Evolutionary conservation across 1,140 invertebrate species (phyloP).

Genomic region (Ectropis grisescens): DNA sequence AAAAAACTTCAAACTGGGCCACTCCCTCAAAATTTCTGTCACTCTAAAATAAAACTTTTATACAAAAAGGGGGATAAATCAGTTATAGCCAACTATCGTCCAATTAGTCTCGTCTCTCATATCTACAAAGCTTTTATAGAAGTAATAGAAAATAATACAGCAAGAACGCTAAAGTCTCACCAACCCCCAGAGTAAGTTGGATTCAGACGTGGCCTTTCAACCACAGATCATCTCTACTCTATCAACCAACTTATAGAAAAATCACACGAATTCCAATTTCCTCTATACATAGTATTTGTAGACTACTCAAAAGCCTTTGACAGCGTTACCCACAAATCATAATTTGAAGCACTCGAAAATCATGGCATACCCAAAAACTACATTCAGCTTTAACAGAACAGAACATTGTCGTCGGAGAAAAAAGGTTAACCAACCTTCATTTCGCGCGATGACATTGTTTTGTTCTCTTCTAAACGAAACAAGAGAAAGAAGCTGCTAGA

Average conservation of each 20-base stretch:
- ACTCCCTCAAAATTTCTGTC: too few species aligned
- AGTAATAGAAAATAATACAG: slow-evolving; percentile 4
- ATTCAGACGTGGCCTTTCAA: slow-evolving; percentile 5
- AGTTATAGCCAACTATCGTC: slow-evolving; percentile 18
- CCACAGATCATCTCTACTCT: slow-evolving; percentile 11
- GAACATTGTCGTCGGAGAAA: too few species aligned
- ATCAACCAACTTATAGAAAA: slow-evolving; percentile 10
- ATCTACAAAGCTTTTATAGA: slow-evolving; percentile 13
- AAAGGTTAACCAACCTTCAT: too few species aligned
- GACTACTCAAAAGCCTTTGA: slow-evolving; percentile 25
- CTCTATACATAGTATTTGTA: slow-evolving; percentile 17
- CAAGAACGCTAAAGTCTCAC: slow-evolving; percentile 4
- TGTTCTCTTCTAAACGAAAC: too few species aligned
- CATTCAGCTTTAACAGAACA: too few species aligned
- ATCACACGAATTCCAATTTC: slow-evolving; percentile 11
- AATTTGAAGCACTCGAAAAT: too few species aligned
- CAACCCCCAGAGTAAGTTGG: slow-evolving; percentile 8
- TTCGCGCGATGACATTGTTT: too few species aligned
- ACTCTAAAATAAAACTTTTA: slow-evolving; percentile 21
- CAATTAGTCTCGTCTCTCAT: slow-evolving; percentile 21
- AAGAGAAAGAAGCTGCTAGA: too few species aligned
- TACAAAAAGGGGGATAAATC: slow-evolving; percentile 22
- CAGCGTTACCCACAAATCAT: too few species aligned
- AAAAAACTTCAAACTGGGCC: too few species aligned
- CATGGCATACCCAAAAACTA: too few species aligned